Conservation (phyloP, 2,113 vertebrate species). For the Willisornis vidua region DNA sequence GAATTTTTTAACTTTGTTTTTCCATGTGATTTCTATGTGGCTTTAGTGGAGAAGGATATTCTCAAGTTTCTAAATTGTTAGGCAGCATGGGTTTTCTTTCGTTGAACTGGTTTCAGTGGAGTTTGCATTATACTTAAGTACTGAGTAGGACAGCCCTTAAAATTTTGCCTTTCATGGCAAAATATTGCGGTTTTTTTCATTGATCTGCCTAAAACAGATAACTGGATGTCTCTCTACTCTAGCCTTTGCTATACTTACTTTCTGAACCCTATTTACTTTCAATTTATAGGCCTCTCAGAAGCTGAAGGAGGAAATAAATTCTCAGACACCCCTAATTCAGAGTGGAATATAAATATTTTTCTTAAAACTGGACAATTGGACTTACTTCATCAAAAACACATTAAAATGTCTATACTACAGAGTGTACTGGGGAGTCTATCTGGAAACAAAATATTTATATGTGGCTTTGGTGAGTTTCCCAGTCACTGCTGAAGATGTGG, state of each 20-base stretch:
- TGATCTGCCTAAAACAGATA: background rate
- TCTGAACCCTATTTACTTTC: background rate
- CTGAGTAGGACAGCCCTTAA: background rate
- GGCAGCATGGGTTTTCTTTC: background rate
- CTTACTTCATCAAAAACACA: background rate
- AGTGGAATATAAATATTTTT: background rate
- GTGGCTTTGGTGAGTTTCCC: background rate
- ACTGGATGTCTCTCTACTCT: background rate
- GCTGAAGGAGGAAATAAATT: background rate
- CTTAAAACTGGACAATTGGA: background rate
- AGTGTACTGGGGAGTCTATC: background rate
- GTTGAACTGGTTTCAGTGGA: background rate
- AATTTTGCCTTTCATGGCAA: background rate
- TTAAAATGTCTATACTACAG: background rate
- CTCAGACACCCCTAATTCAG: background rate
- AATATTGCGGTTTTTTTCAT: background rate
- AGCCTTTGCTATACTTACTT: background rate
- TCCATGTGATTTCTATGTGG: background rate
- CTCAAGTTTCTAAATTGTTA: background rate
- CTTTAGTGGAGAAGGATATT: background rate
- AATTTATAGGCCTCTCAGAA: background rate
- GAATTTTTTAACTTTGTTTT: background rate
- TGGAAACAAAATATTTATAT: background rate
- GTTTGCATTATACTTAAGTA: background rate
- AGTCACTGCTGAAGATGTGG: background rate